phyloP scores from a whole-genome alignment of 2,888 invertebrate genomes.

The Hydrotaea cyrtoneurina region DNA sequence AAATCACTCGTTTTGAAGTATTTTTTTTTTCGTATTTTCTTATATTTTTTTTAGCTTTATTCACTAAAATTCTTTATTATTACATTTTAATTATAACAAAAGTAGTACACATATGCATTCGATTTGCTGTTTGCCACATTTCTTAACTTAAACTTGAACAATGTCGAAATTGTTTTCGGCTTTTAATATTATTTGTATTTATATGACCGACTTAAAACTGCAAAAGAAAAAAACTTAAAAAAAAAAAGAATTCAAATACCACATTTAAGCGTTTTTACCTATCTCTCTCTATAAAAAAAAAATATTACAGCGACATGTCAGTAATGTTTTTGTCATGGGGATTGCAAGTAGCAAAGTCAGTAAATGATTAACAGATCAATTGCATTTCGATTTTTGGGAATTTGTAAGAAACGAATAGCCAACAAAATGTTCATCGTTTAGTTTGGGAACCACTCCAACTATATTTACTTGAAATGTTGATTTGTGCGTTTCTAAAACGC shows the following conservation, averaged over 20 bases:
- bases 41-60: neutral
- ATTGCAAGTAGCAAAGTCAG: neutral
- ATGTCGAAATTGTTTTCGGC: neutral
- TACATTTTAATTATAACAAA: neutral
- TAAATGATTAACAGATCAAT: neutral
- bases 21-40: neutral
- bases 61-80: neutral
- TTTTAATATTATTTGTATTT: neutral
- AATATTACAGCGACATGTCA: constrained; percentile 18
- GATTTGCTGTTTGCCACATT: constrained; percentile 7
- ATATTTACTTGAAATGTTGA: neutral
- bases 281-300: neutral
- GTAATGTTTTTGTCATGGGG: neutral
- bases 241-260: constrained; percentile 20
- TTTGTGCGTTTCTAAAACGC: constrained; percentile 10
- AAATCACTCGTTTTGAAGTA: neutral
- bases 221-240: constrained; percentile 20
- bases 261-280: constrained; percentile 28
- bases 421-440: neutral
- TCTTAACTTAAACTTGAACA: neutral
- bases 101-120: neutral
- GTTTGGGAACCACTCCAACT: neutral
- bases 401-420: too few relatives aligned
- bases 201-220: neutral
- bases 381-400: neutral